Evolutionary conservation across 2,888 invertebrate species (phyloP), one percentile per base, ranked within the genome.

Genomic region (Pandemis heparana): DNA sequence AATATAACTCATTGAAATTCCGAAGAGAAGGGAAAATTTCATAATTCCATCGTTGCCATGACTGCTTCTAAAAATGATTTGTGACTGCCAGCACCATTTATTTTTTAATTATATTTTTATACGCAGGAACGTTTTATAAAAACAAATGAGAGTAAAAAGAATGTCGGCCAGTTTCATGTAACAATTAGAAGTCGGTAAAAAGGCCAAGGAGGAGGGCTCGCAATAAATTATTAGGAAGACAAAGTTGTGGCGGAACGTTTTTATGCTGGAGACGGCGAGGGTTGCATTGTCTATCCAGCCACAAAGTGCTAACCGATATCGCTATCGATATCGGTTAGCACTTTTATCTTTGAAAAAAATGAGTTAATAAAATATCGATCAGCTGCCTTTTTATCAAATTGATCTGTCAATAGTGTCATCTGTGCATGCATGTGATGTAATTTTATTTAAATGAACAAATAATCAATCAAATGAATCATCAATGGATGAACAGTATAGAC

Each of bases 201-300:
- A 87, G 81, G 82, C 77, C 77, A 79, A 79, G 80, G 76, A 83
- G 80, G 56, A 32, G 79, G 82, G 79, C 76, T 79, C 79, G 81
- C 85, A 83, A 89, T 89, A 89, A 88, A 88, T 89, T 88, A 87
- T 85, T 86, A 85, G 85, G 81, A 79, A 86, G 86, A 88, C 86
- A 85, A 88, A 88, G 81, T 87, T 87, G 85, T 78, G 84, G 80
- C 51, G 63, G 59, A 59, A 38, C 78, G 79, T 83, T 87, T 86
- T 87, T 85, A 83, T 79, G 83, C 83, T 79, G 79, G 79, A 78
- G 79, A 82, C 53, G 16, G 80, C 79, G 76, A 80, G 79, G 77
- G 79, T 68, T 43, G 53, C 59, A 73, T 69, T 73, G 63, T 68
- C 63, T 64, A 63, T 69, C 39, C 23, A 41, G 68, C 48, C 48